Evolutionary conservation across 1,140 invertebrate genomes (phyloP), one percentile per base, ranked within the genome.

Genomic region (Bombus impatiens): DNA sequence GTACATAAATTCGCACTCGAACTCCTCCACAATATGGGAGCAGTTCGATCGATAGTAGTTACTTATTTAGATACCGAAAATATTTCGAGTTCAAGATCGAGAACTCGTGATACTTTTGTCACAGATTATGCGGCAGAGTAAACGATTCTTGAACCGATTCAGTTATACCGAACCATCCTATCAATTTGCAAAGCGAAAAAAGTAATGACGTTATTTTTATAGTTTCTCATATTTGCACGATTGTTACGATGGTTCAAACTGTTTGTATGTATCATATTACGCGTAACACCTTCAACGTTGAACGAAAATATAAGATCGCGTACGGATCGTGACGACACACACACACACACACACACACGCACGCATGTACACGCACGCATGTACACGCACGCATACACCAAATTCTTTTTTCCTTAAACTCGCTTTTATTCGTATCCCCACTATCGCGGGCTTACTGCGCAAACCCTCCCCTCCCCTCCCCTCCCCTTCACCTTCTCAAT

Each of bases 131-230:
- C 67, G 78, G 68, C 59, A 74, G 78, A 74, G 35, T 68, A 37
- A 77, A 42, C 62, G 80, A n/a, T 35, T 57, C 28, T 59, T 47
- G n/a, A 32, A n/a, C 59, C 59, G 35, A 37, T 37, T 37, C 35
- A 57, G 57, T 62, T 82, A 80, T 86, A 78, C 78, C 78, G 92
- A 93, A 92, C 92, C 91, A 92, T 94, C 90, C 87, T 92, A 89
- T 87, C 92, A 91, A 93, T 90, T 76, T 80, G 88, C 80, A 53
- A 82, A 37, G 35, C 67, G 57, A 87, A 82, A 89, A 89, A 91
- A 83, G 68, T 80, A 85, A 93, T 92, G 93, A 93, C 85, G 91
- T 94, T 95, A 95, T 95, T 95, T 94, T 94, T 94, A 92, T 94
- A 94, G 94, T 94, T 94, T 93, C 80, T 84, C 88, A 90, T 90